Conservation (phyloP, 2,888 invertebrate genomes). For the Galeopsomyia nigrocyanea region DNA sequence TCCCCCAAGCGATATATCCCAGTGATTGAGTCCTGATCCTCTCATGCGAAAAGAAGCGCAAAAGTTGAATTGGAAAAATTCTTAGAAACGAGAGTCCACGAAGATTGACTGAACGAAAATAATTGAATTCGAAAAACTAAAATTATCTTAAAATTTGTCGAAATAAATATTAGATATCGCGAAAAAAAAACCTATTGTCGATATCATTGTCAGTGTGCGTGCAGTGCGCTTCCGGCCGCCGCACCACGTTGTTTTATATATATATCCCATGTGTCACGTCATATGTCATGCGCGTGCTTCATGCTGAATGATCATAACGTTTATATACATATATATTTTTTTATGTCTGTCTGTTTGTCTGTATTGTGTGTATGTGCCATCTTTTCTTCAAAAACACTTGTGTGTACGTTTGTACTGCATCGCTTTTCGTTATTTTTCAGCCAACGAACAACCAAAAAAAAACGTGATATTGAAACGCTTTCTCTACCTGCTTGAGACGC, state of each 20-base stretch:
- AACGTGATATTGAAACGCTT: conserved; percentile 25
- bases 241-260: conserved; percentile 29
- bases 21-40: background rate
- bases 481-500: conserved; percentile 38
- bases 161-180: conserved; percentile 34
- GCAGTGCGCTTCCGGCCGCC: conserved; percentile 67
- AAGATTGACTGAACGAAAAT: conserved; percentile 19
- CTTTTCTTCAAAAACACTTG: no score
- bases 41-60: background rate
- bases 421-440: no score
- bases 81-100: background rate
- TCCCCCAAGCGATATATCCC: background rate
- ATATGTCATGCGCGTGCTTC: conserved; percentile 53
- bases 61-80: background rate
- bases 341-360: background rate
- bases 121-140: conserved; percentile 3
- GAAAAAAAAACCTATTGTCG: conserved; percentile 49
- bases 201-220: conserved; percentile 66
- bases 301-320: conserved; percentile 30
- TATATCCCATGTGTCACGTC: conserved; percentile 48
- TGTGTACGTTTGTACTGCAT: no score
- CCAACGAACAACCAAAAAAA: no score
- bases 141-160: background rate
- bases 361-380: conserved; percentile 27
- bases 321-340: conserved; percentile 22